These are phyloP conservation scores for Sylvicola cinctus DNA, from an alignment of 2,888 invertebrate species.

Conservation along the genomic window DNA sequence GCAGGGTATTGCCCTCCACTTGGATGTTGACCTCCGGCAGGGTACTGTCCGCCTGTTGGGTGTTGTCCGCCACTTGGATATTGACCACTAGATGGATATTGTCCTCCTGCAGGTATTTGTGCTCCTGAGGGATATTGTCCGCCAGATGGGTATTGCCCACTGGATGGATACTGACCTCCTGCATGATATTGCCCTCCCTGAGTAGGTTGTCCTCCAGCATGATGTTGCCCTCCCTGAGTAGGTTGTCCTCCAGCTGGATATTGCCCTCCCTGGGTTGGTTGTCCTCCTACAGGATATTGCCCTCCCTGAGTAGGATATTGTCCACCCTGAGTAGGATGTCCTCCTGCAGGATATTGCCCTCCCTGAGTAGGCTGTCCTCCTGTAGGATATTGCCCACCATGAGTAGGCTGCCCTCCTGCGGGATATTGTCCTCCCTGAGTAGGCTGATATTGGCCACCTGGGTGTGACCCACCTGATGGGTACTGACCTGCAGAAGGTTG, in stretches of 20 bases:
- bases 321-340: not conserved
- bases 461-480: not conserved
- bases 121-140: slow-evolving; percentile 1
- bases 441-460: not conserved
- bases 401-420: not conserved
- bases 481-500: not conserved
- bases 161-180: not conserved
- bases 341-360: not conserved
- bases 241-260: slow-evolving; percentile 1
- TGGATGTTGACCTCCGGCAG: too few species aligned
- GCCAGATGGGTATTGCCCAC: not conserved
- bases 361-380: not conserved
- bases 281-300: not conserved
- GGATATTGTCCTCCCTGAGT: slow-evolving; percentile 1
- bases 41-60: not conserved
- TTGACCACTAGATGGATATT: slow-evolving; percentile 2
- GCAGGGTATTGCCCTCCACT: too few species aligned
- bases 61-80: not conserved
- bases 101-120: not conserved
- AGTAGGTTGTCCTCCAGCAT: not conserved
- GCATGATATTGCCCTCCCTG: not conserved
- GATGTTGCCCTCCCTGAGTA: not conserved
- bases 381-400: slow-evolving; percentile 1
- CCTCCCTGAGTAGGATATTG: not conserved
- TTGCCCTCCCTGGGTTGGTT: not conserved